Percentiles rank a stretch among this genome's conserved stretches.
Conservation (phyloP, 2,888 invertebrate species). For the Mamestra brassicae region DNA sequence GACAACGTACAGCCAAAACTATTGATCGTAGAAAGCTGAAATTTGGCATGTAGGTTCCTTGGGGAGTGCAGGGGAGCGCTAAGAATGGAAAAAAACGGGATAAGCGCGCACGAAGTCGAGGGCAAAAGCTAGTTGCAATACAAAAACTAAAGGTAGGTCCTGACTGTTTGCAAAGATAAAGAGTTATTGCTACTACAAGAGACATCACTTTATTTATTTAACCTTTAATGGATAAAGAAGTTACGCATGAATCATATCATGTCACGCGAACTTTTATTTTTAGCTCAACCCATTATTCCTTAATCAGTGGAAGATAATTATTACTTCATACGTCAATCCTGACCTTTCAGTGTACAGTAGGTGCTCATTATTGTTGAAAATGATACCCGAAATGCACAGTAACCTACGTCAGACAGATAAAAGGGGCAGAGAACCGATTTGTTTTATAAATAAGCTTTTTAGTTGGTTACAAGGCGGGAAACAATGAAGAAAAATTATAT, state of each 20-base stretch:
- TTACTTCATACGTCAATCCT: constrained; percentile 57
- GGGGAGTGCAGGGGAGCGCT: too few relatives aligned
- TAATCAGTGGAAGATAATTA: constrained; percentile 37
- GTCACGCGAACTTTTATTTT: constrained; percentile 34
- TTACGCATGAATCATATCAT: constrained; percentile 22
- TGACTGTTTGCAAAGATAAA: neutral
- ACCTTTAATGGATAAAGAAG: constrained; percentile 25
- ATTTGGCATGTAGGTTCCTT: too few relatives aligned
- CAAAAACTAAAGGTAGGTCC: neutral
- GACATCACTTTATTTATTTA: constrained; percentile 1
- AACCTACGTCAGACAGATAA: constrained; percentile 41
- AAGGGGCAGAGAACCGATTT: neutral
- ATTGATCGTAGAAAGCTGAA: too few relatives aligned
- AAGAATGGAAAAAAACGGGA: too few relatives aligned
- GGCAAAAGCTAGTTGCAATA: too few relatives aligned
- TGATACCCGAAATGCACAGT: constrained; percentile 35
- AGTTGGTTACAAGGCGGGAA: constrained; percentile 11
- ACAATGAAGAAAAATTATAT: neutral
- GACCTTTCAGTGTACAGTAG: constrained; percentile 42
- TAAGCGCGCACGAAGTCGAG: too few relatives aligned
- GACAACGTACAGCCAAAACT: too few relatives aligned
- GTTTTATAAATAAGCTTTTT: constrained; percentile 16
- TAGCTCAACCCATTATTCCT: constrained; percentile 25
- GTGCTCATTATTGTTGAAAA: constrained; percentile 43
- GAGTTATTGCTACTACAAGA: neutral